Percentiles rank a stretch among this genome's conserved stretches.
These are phyloP conservation scores for Tragelaphus eurycerus DNA, from an alignment of 2,797 vertebrate genomes.

Conservation along the genomic window DNA sequence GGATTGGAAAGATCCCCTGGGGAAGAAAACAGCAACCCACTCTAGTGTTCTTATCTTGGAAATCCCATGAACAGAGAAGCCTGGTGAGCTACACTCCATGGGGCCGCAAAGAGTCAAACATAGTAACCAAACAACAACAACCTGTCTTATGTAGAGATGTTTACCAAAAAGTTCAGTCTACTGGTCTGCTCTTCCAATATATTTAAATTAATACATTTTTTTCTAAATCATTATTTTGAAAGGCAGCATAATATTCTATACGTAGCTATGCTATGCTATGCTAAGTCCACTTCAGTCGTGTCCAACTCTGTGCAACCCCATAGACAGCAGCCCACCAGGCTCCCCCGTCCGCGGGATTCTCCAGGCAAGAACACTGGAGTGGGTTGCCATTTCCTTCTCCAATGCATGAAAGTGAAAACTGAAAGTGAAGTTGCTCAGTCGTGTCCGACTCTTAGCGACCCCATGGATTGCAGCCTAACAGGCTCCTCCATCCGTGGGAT, in stretches of 20 bases:
- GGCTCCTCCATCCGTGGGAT: too few relatives aligned
- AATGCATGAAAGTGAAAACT: too few relatives aligned
- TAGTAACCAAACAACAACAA: background rate
- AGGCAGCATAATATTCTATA: background rate
- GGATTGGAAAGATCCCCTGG: background rate
- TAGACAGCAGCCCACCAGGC: too few relatives aligned
- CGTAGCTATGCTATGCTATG: background rate
- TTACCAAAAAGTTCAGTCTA: background rate
- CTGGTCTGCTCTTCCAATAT: background rate
- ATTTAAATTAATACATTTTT: slow-evolving; percentile 2
- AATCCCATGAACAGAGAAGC: background rate
- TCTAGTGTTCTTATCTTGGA: background rate
- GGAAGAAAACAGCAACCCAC: background rate
- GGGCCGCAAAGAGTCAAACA: background rate
- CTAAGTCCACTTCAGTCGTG: too few relatives aligned
- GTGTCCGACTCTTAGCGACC: too few relatives aligned
- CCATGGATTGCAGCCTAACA: too few relatives aligned
- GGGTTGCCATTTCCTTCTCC: too few relatives aligned
- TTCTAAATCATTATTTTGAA: slow-evolving; percentile 18
- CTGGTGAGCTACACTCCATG: background rate
- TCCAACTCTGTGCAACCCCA: too few relatives aligned
- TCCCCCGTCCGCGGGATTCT: too few relatives aligned
- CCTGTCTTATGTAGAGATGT: background rate
- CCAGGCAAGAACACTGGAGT: too few relatives aligned
- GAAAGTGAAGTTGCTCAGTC: too few relatives aligned